These are phyloP conservation scores for Apotomis capreana DNA, from an alignment of 2,888 invertebrate species.

Conservation along the genomic window DNA sequence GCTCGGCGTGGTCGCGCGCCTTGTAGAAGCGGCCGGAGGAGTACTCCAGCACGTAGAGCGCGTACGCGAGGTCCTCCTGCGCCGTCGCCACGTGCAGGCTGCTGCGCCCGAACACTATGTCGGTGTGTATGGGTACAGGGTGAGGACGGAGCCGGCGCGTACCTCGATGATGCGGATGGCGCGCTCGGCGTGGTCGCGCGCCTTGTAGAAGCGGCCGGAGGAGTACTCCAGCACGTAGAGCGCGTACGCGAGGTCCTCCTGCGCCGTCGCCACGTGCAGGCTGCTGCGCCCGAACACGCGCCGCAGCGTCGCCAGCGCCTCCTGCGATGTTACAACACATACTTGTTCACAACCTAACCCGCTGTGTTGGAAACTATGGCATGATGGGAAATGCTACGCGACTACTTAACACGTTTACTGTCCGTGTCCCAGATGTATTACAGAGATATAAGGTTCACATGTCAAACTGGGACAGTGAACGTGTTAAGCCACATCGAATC, in stretches of 20 bases:
- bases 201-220: conserved; percentile 92
- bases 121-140: no score
- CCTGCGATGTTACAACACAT: conserved; percentile 65
- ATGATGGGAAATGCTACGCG: no score
- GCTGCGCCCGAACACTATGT: conserved; percentile 88
- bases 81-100: conserved; percentile 95
- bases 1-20: conserved; percentile 92
- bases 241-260: conserved; percentile 97
- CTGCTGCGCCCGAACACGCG: conserved; percentile 92
- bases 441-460: no score
- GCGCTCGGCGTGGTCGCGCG: conserved; percentile 91
- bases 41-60: conserved; percentile 96
- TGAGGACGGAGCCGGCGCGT: no score
- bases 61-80: conserved; percentile 96
- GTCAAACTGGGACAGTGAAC: no score
- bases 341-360: no score
- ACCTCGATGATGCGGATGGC: conserved; percentile 91
- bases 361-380: no score
- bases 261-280: conserved; percentile 93
- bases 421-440: no score
- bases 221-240: conserved; percentile 96
- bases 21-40: conserved; percentile 92
- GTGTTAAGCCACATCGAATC: no score
- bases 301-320: conserved; percentile 88
- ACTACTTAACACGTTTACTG: no score